These are phyloP conservation scores for Mohoua ochrocephala DNA, from an alignment of 2,113 vertebrate genomes.

Conservation along the genomic window DNA sequence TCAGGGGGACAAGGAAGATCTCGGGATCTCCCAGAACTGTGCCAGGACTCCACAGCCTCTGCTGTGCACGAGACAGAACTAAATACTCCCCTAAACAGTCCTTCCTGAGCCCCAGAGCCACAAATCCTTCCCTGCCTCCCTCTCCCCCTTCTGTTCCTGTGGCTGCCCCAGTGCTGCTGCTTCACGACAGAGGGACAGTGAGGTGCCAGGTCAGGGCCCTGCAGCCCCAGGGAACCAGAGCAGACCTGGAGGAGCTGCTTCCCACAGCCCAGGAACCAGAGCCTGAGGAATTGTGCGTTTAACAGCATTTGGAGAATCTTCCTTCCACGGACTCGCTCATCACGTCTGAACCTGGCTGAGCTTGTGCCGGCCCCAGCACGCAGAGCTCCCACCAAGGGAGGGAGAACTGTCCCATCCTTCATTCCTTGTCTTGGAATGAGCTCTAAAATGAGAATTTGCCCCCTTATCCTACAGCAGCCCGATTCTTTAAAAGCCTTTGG, in stretches of 20 bases:
- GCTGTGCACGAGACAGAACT: not conserved
- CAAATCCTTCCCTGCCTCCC: not conserved
- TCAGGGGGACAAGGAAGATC: not conserved
- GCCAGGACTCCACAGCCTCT: not conserved
- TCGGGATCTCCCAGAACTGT: not conserved
- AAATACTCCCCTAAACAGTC: not conserved
- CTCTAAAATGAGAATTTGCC: not conserved
- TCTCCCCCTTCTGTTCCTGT: not conserved
- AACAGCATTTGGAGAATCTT: not conserved
- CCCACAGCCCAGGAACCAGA: not conserved
- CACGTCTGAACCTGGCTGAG: accelerated
- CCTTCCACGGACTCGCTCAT: accelerated
- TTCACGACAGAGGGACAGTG: not conserved
- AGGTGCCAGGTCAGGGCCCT: not conserved
- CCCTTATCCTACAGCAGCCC: not conserved
- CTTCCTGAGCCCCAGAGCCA: not conserved
- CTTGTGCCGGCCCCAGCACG: not conserved
- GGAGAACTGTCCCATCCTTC: not conserved
- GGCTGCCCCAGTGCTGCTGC: not conserved
- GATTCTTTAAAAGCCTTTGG: not conserved
- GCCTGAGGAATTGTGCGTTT: not conserved
- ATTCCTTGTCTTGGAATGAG: not conserved
- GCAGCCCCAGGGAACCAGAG: not conserved
- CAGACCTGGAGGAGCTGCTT: not conserved
- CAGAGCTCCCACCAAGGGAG: not conserved